Evolutionary conservation across 2,113 vertebrate species (phyloP).

Genomic region (Marmota monax): DNA sequence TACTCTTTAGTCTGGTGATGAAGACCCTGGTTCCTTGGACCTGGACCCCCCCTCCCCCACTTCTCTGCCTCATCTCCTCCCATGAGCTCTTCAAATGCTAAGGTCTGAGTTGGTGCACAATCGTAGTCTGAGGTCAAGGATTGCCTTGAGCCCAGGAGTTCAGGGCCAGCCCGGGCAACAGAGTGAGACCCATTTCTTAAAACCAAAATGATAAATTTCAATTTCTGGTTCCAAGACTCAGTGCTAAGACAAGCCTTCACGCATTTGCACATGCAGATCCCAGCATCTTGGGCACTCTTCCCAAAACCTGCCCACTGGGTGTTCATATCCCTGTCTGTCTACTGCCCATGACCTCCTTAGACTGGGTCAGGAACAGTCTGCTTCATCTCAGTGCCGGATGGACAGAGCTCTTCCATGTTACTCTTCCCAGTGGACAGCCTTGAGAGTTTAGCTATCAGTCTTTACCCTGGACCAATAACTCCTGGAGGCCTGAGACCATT

Average conservation of each 20-base stretch:
- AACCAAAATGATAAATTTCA: too few species aligned
- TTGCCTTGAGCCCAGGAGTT: neutral
- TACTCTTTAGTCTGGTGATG: too few species aligned
- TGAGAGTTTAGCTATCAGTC: neutral
- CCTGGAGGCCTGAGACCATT: neutral
- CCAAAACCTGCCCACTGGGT: too few species aligned
- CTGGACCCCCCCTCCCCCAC: neutral
- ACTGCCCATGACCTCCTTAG: accelerated
- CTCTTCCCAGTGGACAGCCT: neutral
- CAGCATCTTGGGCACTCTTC: too few species aligned
- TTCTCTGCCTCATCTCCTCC: neutral
- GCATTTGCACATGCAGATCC: neutral
- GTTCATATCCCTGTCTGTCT: neutral
- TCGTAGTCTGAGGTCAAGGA: neutral
- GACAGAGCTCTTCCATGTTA: neutral
- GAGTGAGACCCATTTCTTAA: neutral
- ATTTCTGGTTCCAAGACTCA: neutral
- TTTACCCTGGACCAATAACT: neutral
- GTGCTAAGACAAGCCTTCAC: neutral
- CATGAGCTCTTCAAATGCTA: neutral
- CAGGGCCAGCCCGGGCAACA: neutral
- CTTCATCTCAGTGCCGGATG: neutral
- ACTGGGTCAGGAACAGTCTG: accelerated
- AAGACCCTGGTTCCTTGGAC: neutral
- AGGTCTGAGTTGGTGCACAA: neutral